A percentile compares a stretch with the other conserved stretches of the same genome.
These are phyloP conservation scores for Trichonephila clavipes DNA, from an alignment of 1,140 invertebrate species.

Conservation along the genomic window DNA sequence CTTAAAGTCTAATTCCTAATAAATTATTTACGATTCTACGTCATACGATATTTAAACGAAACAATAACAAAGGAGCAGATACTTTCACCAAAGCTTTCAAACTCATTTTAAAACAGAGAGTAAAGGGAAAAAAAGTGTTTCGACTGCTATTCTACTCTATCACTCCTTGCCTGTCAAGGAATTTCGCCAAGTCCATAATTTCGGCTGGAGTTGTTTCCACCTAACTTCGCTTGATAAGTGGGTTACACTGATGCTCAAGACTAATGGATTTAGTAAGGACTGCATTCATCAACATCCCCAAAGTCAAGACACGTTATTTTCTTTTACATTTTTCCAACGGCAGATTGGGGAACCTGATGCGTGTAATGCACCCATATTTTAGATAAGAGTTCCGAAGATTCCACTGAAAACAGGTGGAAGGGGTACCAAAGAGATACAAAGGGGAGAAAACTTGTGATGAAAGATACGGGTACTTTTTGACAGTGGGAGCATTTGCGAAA, in stretches of 20 bases:
- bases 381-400: neutral
- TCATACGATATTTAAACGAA: neutral
- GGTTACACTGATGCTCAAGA: constrained; percentile 25
- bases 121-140: neutral
- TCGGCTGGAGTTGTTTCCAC: neutral
- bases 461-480: too few relatives aligned
- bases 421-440: too few relatives aligned
- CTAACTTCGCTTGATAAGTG: constrained; percentile 29
- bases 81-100: neutral
- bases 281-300: constrained; percentile 2
- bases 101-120: too few relatives aligned
- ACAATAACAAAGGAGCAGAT: neutral
- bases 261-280: constrained; percentile 48
- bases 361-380: neutral
- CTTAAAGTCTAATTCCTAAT: neutral
- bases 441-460: too few relatives aligned
- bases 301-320: neutral
- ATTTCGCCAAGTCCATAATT: constrained; percentile 60
- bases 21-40: neutral
- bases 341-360: neutral
- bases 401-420: neutral
- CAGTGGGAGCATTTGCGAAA: too few relatives aligned
- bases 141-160: neutral
- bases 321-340: neutral
- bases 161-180: constrained; percentile 37